phyloP scores from a whole-genome alignment of 1,140 invertebrate species.

The Sarcophaga bullata region DNA sequence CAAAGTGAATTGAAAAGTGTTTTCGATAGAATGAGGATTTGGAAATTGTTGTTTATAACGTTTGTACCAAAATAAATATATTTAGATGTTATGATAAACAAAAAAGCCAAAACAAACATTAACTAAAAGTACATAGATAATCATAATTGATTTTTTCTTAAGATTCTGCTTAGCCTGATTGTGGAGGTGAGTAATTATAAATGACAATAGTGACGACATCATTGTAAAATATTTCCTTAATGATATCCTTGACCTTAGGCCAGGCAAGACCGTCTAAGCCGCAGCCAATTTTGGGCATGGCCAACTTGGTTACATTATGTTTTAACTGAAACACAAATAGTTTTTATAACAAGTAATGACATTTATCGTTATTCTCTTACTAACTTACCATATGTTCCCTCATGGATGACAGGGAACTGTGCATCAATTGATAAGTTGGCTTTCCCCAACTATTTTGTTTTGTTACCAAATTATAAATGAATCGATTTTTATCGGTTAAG shows the following conservation, averaged over 20 bases:
- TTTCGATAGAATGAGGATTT: slow-evolving; percentile 67
- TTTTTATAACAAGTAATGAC: neutral
- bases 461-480: slow-evolving; percentile 70
- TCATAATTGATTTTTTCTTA: neutral
- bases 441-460: slow-evolving; percentile 66
- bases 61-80: slow-evolving; percentile 56
- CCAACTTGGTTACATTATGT: slow-evolving; percentile 67
- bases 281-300: slow-evolving; percentile 73
- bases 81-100: slow-evolving; percentile 6
- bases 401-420: slow-evolving; percentile 63
- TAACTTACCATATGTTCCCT: slow-evolving; percentile 62
- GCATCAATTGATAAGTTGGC: slow-evolving; percentile 66
- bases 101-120: neutral
- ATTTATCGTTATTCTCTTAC: neutral
- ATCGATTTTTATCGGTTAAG: slow-evolving; percentile 65
- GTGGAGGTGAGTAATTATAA: slow-evolving; percentile 64
- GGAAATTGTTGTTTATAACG: slow-evolving; percentile 68
- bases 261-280: slow-evolving; percentile 73
- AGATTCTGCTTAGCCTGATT: neutral
- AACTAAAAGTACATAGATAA: neutral
- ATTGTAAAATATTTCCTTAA: slow-evolving; percentile 68
- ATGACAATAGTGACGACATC: slow-evolving; percentile 65
- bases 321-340: slow-evolving; percentile 50
- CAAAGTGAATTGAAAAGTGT: slow-evolving; percentile 67
- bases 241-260: slow-evolving; percentile 68